phyloP scores from a whole-genome alignment of 2,797 vertebrate species.

The Microhierax caerulescens region DNA sequence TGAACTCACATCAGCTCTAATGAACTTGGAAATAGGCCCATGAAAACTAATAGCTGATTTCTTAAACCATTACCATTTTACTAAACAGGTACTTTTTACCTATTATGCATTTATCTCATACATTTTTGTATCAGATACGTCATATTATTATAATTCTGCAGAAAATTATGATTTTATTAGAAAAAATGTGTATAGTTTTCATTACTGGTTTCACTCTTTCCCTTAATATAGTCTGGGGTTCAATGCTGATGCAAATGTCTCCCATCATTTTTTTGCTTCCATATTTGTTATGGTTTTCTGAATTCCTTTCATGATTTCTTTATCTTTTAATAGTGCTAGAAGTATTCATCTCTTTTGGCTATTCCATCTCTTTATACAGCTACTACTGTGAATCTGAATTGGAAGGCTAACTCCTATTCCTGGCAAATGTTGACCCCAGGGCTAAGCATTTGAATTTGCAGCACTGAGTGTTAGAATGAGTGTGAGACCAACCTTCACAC shows the following conservation, averaged over 20 bases:
- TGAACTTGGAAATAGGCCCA: not conserved
- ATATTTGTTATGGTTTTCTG: not conserved
- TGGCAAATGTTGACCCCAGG: slow-evolving; percentile 32
- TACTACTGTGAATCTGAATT: not conserved
- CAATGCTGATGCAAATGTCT: not conserved
- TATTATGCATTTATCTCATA: not conserved
- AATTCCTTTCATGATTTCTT: not conserved
- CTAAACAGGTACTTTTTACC: not conserved
- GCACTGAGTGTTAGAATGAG: slow-evolving; percentile 49
- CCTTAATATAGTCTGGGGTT: not conserved
- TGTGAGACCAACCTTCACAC: slow-evolving; percentile 72
- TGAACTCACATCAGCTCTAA: not conserved
- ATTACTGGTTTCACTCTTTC: not conserved
- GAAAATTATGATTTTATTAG: not conserved
- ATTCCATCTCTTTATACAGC: not conserved
- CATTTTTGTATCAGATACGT: not conserved
- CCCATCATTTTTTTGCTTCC: not conserved
- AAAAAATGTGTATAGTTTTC: not conserved
- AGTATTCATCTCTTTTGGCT: not conserved
- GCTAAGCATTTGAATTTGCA: slow-evolving; percentile 34
- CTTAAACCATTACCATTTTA: not conserved
- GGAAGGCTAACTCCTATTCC: slow-evolving; percentile 34
- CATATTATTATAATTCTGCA: not conserved
- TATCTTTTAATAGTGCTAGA: not conserved
- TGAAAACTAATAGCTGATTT: not conserved